phyloP scores from a whole-genome alignment of 2,113 vertebrate species.

The Psilopsiagon aymara region DNA sequence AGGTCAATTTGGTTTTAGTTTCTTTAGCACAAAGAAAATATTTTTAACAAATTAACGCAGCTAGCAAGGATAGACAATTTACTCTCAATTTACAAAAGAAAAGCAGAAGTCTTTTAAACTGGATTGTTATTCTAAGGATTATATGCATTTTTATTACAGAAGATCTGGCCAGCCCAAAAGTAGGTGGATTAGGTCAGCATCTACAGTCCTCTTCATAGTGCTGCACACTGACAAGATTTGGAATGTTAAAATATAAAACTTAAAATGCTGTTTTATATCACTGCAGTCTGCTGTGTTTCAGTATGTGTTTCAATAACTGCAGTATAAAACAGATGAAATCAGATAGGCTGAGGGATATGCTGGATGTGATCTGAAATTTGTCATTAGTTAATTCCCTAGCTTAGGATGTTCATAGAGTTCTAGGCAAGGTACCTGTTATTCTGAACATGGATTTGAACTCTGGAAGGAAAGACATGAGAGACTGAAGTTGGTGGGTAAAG shows the following conservation, averaged over 20 bases:
- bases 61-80: conserved; percentile 14
- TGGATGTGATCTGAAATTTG: not conserved
- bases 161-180: conserved; percentile 29
- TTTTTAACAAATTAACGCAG: conserved; percentile 7
- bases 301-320: not conserved
- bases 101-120: conserved; percentile 23
- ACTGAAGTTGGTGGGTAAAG: not conserved
- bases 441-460: not conserved
- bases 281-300: not conserved
- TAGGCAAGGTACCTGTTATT: not conserved
- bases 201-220: not conserved
- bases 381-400: not conserved
- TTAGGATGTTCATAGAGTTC: not conserved
- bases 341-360: not conserved
- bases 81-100: conserved; percentile 4
- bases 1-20: not conserved
- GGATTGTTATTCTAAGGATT: conserved; percentile 5
- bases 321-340: not conserved
- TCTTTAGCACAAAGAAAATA: not conserved
- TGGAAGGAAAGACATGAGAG: not conserved
- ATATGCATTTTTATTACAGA: conserved; percentile 44
- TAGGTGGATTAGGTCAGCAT: conserved; percentile 27
- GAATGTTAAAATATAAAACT: conserved; percentile 22
- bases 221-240: conserved; percentile 16
- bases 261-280: conserved; percentile 33